Evolutionary conservation across 2,797 vertebrate species (phyloP).

Genomic region (Spea hammondii): DNA sequence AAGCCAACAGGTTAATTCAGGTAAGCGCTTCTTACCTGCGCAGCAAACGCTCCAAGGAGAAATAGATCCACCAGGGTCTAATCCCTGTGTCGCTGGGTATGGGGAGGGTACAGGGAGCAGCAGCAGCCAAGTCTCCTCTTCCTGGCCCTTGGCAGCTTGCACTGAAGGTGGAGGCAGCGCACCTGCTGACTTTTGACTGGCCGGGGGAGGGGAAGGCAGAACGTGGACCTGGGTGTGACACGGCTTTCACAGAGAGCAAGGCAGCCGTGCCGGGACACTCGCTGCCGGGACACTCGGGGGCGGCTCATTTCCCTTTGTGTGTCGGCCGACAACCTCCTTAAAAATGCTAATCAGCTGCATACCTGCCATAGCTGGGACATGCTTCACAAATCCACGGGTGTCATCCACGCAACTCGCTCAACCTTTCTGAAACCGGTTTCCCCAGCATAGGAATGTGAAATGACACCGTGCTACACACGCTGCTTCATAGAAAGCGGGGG

Average conservation of each 20-base stretch:
- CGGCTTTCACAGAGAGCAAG: background rate
- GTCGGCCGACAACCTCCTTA: background rate
- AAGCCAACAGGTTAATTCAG: background rate
- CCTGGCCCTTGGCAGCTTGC: background rate
- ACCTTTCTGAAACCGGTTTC: too few species aligned
- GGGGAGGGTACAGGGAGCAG: background rate
- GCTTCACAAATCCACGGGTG: background rate
- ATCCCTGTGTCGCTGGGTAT: background rate
- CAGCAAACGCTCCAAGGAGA: constrained; percentile 9
- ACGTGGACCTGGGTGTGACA: constrained; percentile 39
- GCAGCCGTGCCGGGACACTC: too few species aligned
- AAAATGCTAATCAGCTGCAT: background rate
- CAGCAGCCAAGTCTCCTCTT: background rate
- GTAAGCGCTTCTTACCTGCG: constrained; percentile 5
- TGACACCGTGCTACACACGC: too few species aligned
- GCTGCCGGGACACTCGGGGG: too few species aligned
- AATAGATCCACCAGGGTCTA: background rate
- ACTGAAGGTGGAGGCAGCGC: constrained; percentile 8
- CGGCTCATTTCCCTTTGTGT: background rate
- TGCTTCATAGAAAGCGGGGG: too few species aligned
- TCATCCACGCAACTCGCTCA: too few species aligned
- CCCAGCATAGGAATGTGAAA: too few species aligned
- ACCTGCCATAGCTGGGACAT: background rate
- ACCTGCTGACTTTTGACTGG: constrained; percentile 29
- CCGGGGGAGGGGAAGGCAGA: constrained; percentile 29